A percentile compares a stretch with the other conserved stretches of the same genome.
phyloP scores from a whole-genome alignment of 2,797 vertebrate species.

The Sebastes melanostomus region DNA sequence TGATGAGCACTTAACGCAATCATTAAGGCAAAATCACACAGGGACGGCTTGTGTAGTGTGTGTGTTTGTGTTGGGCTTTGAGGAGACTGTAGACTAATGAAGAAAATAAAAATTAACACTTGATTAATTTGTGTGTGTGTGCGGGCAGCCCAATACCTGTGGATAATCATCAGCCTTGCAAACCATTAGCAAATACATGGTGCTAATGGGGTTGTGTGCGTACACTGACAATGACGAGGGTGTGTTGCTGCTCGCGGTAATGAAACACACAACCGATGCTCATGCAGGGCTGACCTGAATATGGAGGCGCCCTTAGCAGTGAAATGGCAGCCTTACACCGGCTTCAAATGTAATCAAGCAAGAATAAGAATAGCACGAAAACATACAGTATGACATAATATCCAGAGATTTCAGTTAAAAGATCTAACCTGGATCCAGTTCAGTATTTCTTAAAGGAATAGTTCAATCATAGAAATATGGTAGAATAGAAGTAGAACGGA shows the following conservation, averaged over 20 bases:
- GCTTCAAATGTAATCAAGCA: neutral
- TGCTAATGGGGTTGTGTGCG: constrained; percentile 40
- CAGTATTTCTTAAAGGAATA: too few species aligned
- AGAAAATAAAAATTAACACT: constrained; percentile 55
- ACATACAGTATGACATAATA: neutral
- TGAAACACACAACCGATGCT: constrained; percentile 8
- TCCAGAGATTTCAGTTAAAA: neutral
- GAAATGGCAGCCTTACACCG: neutral
- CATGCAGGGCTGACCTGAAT: constrained; percentile 24
- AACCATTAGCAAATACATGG: constrained; percentile 51
- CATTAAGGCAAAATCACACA: constrained; percentile 32
- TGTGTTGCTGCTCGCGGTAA: constrained; percentile 10
- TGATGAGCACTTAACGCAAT: constrained; percentile 59
- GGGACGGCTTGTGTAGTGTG: neutral
- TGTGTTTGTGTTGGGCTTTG: neutral
- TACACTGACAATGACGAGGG: constrained; percentile 42
- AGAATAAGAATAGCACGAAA: fast-evolving
- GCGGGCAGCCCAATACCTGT: constrained; percentile 38
- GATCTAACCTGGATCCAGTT: neutral
- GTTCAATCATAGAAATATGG: too few species aligned
- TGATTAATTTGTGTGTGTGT: constrained; percentile 49
- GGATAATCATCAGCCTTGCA: constrained; percentile 53
- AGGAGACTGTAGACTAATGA: constrained; percentile 22
- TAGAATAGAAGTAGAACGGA: too few species aligned
- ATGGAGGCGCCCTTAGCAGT: neutral